Evolutionary conservation across 2,113 vertebrate species (phyloP).

Genomic region (Hyaena hyaena): DNA sequence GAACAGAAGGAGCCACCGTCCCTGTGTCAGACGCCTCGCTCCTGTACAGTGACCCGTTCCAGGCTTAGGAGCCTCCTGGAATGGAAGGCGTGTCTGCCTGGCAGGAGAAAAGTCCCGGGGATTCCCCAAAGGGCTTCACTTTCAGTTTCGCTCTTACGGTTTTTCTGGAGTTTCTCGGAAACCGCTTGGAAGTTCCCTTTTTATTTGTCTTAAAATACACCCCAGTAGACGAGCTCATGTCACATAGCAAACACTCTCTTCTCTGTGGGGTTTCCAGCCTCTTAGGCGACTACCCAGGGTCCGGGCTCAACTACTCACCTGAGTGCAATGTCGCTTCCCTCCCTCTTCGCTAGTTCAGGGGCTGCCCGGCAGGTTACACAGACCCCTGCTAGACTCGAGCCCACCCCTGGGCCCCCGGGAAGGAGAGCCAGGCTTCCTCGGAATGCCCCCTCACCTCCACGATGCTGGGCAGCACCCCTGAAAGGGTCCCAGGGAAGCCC

Average conservation of each 20-base stretch:
- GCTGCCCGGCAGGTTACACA: background rate
- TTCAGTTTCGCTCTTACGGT: background rate
- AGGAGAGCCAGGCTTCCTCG: background rate
- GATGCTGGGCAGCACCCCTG: background rate
- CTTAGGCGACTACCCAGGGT: background rate
- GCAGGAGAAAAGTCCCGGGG: accelerated
- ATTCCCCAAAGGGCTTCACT: background rate
- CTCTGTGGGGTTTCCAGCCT: accelerated
- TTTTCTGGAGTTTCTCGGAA: background rate
- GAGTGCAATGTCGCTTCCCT: background rate
- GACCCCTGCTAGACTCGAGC: background rate
- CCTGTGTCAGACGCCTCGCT: too few species aligned
- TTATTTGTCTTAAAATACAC: background rate
- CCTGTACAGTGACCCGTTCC: background rate
- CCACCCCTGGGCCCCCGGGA: background rate
- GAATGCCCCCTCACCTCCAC: background rate
- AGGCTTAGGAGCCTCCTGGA: too few species aligned
- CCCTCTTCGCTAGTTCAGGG: background rate
- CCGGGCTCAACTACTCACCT: background rate
- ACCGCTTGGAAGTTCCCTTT: background rate
- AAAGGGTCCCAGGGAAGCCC: background rate
- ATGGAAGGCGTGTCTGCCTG: background rate
- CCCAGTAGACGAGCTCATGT: background rate
- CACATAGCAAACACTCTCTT: too few species aligned
- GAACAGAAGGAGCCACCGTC: background rate